Percentiles rank a stretch among this genome's conserved stretches.
Conservation (phyloP, 2,113 vertebrate genomes). For the Scytalopus superciliaris region DNA sequence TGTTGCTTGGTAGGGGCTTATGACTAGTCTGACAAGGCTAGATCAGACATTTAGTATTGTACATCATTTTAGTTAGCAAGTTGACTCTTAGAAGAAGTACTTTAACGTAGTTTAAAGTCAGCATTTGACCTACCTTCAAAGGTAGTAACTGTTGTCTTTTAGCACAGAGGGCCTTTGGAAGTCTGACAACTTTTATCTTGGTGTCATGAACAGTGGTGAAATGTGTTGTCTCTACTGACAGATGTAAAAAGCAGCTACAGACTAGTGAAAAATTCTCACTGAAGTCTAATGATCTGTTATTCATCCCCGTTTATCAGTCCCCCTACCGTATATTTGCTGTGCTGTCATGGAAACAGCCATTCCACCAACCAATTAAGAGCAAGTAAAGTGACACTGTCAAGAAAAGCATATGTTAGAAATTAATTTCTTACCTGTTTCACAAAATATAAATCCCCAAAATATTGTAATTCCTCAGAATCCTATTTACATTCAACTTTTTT, state of each 20-base stretch:
- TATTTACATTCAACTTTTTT: background rate
- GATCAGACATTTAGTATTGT: background rate
- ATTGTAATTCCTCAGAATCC: background rate
- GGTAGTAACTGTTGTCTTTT: conserved; percentile 12
- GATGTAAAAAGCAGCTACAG: background rate
- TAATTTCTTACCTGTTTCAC: background rate
- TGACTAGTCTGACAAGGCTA: background rate
- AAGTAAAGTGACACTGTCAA: conserved; percentile 12
- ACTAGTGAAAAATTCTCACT: background rate
- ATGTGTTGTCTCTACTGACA: background rate
- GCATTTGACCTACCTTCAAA: background rate
- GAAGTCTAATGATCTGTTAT: conserved; percentile 4
- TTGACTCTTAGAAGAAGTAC: conserved; percentile 5
- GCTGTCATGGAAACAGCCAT: conserved; percentile 38
- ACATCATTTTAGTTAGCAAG: background rate
- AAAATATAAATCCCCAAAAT: background rate
- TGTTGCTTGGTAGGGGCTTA: background rate
- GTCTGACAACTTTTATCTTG: background rate
- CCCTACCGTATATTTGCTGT: background rate
- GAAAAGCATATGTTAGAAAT: background rate
- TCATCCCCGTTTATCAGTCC: background rate
- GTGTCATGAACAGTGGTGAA: background rate
- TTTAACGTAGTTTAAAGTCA: conserved; percentile 21
- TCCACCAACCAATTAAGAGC: background rate
- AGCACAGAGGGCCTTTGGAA: background rate